A percentile compares a stretch with the other conserved stretches of the same genome.
Conservation (phyloP, 1,140 invertebrate species). For the Drosophila neocordata region DNA sequence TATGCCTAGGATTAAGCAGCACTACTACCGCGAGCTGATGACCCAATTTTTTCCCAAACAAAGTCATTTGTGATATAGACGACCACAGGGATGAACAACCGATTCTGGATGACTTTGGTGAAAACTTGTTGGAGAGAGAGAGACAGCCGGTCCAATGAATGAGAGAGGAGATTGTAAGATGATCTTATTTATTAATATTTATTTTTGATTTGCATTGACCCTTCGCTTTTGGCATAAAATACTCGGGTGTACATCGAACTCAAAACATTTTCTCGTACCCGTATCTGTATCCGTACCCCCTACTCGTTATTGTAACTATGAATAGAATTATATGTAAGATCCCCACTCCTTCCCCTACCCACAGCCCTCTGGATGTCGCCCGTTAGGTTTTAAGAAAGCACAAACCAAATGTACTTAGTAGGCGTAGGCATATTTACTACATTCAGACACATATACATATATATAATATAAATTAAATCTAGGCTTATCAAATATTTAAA, state of each 20-base stretch:
- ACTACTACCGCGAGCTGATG: conserved; percentile 2
- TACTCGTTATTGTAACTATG: conserved; percentile 32
- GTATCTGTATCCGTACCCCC: conserved; percentile 23
- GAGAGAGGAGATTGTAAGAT: neutral
- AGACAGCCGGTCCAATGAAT: conserved; percentile 6
- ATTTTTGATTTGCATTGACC: conserved; percentile 15
- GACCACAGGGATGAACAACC: neutral
- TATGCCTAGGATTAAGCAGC: conserved; percentile 18
- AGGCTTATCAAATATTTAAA: conserved; percentile 22
- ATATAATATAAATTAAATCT: conserved; percentile 22
- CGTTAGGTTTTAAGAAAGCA: conserved; percentile 53
- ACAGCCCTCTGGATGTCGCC: conserved; percentile 11
- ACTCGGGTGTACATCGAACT: conserved; percentile 49
- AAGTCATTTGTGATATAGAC: neutral
- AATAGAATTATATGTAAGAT: conserved; percentile 17
- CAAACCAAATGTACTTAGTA: conserved; percentile 60
- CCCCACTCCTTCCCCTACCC: too few species aligned
- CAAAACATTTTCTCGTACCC: conserved; percentile 8
- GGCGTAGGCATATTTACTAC: conserved; percentile 13
- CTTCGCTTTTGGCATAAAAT: conserved; percentile 20
- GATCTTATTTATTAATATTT: conserved; percentile 19
- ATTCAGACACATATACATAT: conserved; percentile 18
- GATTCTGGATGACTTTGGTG: neutral
- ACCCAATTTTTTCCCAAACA: neutral
- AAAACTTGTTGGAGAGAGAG: neutral